Evolutionary conservation across 1,140 invertebrate genomes (phyloP).

Genomic region (Pissodes strobi): DNA sequence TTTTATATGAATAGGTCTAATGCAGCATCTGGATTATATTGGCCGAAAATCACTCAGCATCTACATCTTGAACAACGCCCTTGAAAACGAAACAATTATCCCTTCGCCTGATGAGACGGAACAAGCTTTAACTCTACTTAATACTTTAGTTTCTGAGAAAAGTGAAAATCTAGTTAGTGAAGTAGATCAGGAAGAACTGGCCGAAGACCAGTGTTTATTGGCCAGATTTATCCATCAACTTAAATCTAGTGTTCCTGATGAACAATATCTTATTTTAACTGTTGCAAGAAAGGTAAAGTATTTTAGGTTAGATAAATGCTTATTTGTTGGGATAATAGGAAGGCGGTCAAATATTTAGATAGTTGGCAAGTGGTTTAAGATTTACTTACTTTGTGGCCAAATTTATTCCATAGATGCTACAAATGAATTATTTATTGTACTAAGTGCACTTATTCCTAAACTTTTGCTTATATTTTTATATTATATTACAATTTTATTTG

Average conservation of each 20-base stretch:
- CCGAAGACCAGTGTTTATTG: conserved; percentile 93
- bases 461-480: no score
- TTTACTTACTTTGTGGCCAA: not conserved
- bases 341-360: not conserved
- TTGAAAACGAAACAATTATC: conserved; percentile 88
- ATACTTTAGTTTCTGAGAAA: conserved; percentile 88
- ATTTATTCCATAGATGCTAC: no score
- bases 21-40: conserved; percentile 88
- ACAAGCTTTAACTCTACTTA: conserved; percentile 64
- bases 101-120: conserved; percentile 79
- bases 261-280: conserved; percentile 90
- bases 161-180: conserved; percentile 70
- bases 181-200: conserved; percentile 91
- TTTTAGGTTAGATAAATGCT: not conserved
- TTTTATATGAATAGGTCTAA: no score
- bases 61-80: conserved; percentile 84
- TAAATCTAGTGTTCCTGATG: conserved; percentile 82
- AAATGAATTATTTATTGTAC: no score
- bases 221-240: conserved; percentile 90
- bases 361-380: not conserved
- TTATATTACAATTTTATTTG: no score
- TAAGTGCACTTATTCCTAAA: no score
- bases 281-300: conserved; percentile 77
- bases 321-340: not conserved
- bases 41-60: conserved; percentile 86